Percentiles rank a stretch among this genome's conserved stretches.
phyloP scores from a whole-genome alignment of 1,140 invertebrate genomes.

The Heliconius hermathena region DNA sequence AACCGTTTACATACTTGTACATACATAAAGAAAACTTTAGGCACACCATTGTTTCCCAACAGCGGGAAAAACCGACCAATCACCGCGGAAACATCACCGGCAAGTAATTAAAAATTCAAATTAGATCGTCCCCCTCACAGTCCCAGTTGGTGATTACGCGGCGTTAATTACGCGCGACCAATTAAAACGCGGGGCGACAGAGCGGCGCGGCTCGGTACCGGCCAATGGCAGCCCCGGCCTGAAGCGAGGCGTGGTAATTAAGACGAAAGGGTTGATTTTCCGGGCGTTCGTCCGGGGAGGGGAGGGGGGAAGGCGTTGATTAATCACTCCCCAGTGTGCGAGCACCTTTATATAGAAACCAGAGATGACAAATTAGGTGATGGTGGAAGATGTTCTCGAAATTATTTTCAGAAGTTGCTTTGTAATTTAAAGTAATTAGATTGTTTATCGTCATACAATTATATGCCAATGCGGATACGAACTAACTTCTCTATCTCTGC shows the following conservation, averaged over 20 bases:
- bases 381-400: neutral
- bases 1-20: neutral
- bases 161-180: slow-evolving; percentile 77
- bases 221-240: slow-evolving; percentile 66
- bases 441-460: neutral
- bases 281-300: slow-evolving; percentile 57
- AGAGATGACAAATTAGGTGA: neutral
- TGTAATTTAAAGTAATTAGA: neutral
- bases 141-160: slow-evolving; percentile 70
- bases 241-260: slow-evolving; percentile 79
- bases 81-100: slow-evolving; percentile 44
- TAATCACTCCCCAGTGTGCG: slow-evolving; percentile 55
- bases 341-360: slow-evolving; percentile 19
- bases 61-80: slow-evolving; percentile 58
- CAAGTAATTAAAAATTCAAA: slow-evolving; percentile 81
- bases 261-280: slow-evolving; percentile 79
- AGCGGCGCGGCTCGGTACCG: slow-evolving; percentile 39
- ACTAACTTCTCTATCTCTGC: too few relatives aligned
- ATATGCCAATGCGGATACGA: neutral
- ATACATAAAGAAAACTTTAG: neutral
- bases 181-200: slow-evolving; percentile 71
- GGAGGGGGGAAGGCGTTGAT: slow-evolving; percentile 62
- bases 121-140: slow-evolving; percentile 68
- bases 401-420: too few relatives aligned
- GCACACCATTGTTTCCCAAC: neutral